Evolutionary conservation across 2,888 invertebrate genomes (phyloP).

Genomic region (Callyntrura sp.): DNA sequence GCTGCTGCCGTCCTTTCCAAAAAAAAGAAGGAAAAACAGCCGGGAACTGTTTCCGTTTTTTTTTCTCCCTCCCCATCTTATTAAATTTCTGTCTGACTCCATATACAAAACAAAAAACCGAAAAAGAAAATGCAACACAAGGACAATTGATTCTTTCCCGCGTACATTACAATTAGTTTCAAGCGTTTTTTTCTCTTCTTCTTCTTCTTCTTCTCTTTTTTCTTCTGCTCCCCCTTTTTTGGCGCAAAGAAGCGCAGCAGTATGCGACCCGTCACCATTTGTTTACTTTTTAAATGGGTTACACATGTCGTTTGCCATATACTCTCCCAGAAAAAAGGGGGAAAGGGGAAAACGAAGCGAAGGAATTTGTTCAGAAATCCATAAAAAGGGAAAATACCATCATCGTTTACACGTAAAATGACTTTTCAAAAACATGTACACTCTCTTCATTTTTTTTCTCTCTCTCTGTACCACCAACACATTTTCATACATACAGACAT

Average conservation of each 20-base stretch:
- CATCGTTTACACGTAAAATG: no score
- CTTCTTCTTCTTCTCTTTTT: no score
- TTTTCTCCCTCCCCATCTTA: no score
- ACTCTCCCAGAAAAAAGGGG: background rate
- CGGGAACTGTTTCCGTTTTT: background rate
- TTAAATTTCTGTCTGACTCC: no score
- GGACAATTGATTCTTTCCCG: constrained; percentile 1
- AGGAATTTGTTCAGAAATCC: background rate
- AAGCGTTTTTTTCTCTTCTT: background rate
- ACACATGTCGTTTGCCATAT: constrained; percentile 1
- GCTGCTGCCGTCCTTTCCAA: no score
- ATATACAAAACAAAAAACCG: background rate
- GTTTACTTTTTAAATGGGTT: constrained; percentile 25
- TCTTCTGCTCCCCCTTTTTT: no score
- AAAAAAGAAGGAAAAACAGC: no score
- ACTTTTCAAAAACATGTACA: no score
- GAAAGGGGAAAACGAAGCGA: background rate
- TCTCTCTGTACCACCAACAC: background rate
- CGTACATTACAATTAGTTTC: no score
- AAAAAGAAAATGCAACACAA: background rate
- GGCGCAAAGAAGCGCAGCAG: background rate
- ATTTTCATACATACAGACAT: no score
- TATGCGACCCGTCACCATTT: constrained; percentile 40
- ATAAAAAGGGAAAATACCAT: background rate
- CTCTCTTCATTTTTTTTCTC: background rate